Conservation (phyloP, 2,888 invertebrate species). For the Leptothorax acervorum region DNA sequence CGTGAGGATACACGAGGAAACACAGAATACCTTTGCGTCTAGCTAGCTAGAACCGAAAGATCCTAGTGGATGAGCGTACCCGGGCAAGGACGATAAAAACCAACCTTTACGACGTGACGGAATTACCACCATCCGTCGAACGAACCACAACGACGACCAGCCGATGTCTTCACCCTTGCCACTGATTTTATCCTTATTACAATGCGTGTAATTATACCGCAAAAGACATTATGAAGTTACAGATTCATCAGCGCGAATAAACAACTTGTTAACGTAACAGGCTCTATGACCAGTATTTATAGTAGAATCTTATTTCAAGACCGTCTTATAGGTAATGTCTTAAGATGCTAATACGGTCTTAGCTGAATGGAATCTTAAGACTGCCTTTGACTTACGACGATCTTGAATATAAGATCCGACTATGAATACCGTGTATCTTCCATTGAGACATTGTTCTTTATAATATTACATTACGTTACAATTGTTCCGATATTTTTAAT, state of each 20-base stretch:
- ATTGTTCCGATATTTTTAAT: neutral
- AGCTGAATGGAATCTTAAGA: no score
- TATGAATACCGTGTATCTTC: neutral
- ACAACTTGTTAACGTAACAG: constrained; percentile 10
- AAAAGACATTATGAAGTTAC: constrained; percentile 75
- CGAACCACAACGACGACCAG: constrained; percentile 68
- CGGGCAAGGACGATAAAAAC: constrained; percentile 80
- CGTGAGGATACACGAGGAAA: constrained; percentile 55
- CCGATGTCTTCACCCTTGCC: constrained; percentile 53
- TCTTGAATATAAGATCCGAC: no score
- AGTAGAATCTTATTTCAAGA: no score
- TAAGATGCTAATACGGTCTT: no score
- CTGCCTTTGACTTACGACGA: no score
- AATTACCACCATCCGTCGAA: constrained; percentile 80
- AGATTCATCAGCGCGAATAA: constrained; percentile 58
- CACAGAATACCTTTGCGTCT: constrained; percentile 55
- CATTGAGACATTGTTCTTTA: neutral
- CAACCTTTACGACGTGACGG: constrained; percentile 82
- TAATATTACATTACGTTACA: neutral
- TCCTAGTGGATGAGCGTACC: constrained; percentile 67
- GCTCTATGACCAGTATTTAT: no score
- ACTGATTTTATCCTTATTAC: constrained; percentile 69
- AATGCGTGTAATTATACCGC: constrained; percentile 78
- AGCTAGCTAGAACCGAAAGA: constrained; percentile 60
- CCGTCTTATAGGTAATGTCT: no score